Conservation (phyloP, 2,888 invertebrate genomes). For the Alloscopus bannaensis region DNA sequence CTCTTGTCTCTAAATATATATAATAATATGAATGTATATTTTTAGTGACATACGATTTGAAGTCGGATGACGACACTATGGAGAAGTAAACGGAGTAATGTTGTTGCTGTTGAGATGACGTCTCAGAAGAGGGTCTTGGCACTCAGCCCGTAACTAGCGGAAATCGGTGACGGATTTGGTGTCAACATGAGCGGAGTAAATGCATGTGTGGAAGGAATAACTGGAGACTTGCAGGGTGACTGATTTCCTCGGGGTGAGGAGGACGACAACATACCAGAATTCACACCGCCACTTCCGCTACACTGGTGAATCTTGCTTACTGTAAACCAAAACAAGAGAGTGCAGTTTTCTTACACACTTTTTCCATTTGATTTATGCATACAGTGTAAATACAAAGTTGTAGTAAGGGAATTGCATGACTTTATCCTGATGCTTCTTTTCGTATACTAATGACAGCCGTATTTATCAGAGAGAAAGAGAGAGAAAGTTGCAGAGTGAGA, state of each 20-base stretch:
- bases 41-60: no score
- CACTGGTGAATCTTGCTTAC: slow-evolving; percentile 73
- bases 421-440: slow-evolving; percentile 39
- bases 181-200: slow-evolving; percentile 73
- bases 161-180: slow-evolving; percentile 73
- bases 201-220: slow-evolving; percentile 73
- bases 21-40: neutral
- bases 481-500: no score
- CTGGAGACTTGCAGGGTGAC: slow-evolving; percentile 73
- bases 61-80: no score
- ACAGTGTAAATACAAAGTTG: neutral
- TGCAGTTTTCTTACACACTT: no score
- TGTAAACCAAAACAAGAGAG: slow-evolving; percentile 42
- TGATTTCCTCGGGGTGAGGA: slow-evolving; percentile 71
- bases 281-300: slow-evolving; percentile 55
- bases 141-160: slow-evolving; percentile 72
- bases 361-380: slow-evolving; percentile 33
- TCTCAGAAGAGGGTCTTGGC: slow-evolving; percentile 73
- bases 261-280: slow-evolving; percentile 68
- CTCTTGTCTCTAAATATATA: neutral
- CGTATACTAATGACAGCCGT: slow-evolving; percentile 51
- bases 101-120: no score
- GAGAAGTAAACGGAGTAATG: no score
- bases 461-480: slow-evolving; percentile 52
- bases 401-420: slow-evolving; percentile 33